phyloP scores from a whole-genome alignment of 2,888 invertebrate species.

The Campoplex nolae region DNA sequence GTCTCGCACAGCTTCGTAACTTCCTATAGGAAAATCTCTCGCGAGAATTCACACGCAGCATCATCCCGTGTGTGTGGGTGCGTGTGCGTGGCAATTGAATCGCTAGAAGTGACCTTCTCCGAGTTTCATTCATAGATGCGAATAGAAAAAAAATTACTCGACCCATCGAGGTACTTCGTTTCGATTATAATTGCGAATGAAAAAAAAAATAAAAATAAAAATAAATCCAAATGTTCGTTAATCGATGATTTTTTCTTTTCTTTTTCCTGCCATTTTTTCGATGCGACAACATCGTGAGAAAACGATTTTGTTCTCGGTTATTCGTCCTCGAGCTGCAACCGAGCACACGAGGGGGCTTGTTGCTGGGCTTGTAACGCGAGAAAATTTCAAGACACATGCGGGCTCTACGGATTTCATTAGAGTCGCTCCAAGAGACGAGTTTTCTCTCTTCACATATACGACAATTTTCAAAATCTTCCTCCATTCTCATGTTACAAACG shows the following conservation, averaged over 20 bases:
- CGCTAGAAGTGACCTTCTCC: slow-evolving; percentile 15
- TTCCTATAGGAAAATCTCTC: slow-evolving; percentile 39
- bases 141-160: not conserved
- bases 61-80: not conserved
- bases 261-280: not conserved
- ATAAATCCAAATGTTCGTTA: not conserved
- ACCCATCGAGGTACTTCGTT: not conserved
- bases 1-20: slow-evolving; percentile 56
- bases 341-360: not conserved
- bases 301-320: not conserved
- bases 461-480: slow-evolving; percentile 6
- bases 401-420: slow-evolving; percentile 54
- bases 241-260: not conserved
- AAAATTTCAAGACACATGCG: slow-evolving; percentile 38
- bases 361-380: not conserved
- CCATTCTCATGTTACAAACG: slow-evolving; percentile 53
- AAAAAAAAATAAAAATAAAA: no score
- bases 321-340: not conserved
- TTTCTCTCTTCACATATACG: not conserved
- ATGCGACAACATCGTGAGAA: not conserved
- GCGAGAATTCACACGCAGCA: slow-evolving; percentile 16
- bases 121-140: not conserved
- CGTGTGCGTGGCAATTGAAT: not conserved
- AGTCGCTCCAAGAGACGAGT: slow-evolving; percentile 27
- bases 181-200: not conserved